Percentiles rank a stretch among this genome's conserved stretches.
Evolutionary conservation across 2,113 vertebrate species (phyloP).

Genomic region (Hyperopisus bebe): DNA sequence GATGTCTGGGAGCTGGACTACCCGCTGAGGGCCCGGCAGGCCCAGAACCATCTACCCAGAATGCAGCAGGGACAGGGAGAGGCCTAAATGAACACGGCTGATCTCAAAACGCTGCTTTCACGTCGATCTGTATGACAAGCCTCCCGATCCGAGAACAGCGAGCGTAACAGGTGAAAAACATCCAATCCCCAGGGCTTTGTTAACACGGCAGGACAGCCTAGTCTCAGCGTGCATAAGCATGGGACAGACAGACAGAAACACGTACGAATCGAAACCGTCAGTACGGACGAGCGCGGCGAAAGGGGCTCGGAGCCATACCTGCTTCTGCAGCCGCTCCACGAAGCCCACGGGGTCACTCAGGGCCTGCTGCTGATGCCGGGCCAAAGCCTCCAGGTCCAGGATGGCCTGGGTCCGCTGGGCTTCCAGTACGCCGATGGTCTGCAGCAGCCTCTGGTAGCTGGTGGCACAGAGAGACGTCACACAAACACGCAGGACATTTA

Average conservation of each 20-base stretch:
- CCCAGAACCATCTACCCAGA: slow-evolving; percentile 73
- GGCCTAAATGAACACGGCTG: not conserved
- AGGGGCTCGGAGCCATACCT: slow-evolving; percentile 58
- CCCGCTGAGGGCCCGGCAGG: slow-evolving; percentile 87
- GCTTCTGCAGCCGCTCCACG: slow-evolving; percentile 96
- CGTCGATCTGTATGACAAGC: not conserved
- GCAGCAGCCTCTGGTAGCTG: slow-evolving; percentile 98
- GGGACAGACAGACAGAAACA: not conserved
- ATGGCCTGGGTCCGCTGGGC: slow-evolving; percentile 95
- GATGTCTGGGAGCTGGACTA: slow-evolving; percentile 91
- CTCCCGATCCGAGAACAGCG: not conserved
- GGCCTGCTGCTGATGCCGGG: slow-evolving; percentile 83
- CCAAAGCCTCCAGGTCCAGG: slow-evolving; percentile 88
- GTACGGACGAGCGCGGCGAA: not conserved
- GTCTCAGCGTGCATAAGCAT: not conserved
- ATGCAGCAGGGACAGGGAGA: not conserved
- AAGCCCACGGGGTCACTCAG: slow-evolving; percentile 84
- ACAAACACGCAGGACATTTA: not conserved
- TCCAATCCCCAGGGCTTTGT: not conserved
- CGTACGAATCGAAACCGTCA: not conserved
- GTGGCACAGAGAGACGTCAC: slow-evolving; percentile 30
- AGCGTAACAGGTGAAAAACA: not conserved
- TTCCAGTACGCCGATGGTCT: slow-evolving; percentile 95
- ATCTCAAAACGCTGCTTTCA: not conserved
- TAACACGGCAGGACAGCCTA: not conserved